Base-by-base conservation (phyloP, 1,140 invertebrate species). In the Aleiodes sp. region DNA sequence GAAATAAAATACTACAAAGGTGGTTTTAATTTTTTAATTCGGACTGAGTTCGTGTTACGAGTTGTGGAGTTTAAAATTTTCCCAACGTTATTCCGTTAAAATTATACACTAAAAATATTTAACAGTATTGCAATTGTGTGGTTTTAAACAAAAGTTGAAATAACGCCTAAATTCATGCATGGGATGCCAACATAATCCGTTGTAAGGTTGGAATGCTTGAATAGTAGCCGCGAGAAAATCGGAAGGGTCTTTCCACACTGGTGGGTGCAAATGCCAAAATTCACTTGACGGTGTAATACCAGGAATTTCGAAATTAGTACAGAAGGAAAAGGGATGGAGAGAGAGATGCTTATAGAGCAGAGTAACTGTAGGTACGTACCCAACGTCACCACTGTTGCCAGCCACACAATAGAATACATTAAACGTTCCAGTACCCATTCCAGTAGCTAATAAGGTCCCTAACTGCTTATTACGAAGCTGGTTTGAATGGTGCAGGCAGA, bases 401-500 rank as follows among this genome's bases (percentile, higher is more conserved):
- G 46, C 73, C 75, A 70, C 72, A 80, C 78, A 80, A 80, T 78
- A 74, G 79, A 79, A 80, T 80, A 80, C 76, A 79, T 80, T 79
- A 78, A 78, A 78, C 72, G 75, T 74, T 73, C 71, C 71, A 26
- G 56, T 24, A 46, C 75, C 66, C 75, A 68, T 74, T 73, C 74
- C 75, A 43, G 73, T 75, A 78, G 78, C 78, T 80, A 80, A 80
- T 80, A 80, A 80, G 76, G 78, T 80, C 74, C 75, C 75, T 77
- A 78, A 78, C 75, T 75, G 77, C 77, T 79, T 79, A 78, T 78
- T 78, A 78, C 77, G 24, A 75, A 72, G n/a, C 70, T 69, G 33
- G 28, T 16, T 43, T 70, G 62, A 68, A 72, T 76, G 26, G 70
- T 75, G 56, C 37, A 60, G 52, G 61, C 68, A 67, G 65, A 78